Evolutionary conservation across 2,888 invertebrate genomes (phyloP).

Genomic region (Athalia cordata): DNA sequence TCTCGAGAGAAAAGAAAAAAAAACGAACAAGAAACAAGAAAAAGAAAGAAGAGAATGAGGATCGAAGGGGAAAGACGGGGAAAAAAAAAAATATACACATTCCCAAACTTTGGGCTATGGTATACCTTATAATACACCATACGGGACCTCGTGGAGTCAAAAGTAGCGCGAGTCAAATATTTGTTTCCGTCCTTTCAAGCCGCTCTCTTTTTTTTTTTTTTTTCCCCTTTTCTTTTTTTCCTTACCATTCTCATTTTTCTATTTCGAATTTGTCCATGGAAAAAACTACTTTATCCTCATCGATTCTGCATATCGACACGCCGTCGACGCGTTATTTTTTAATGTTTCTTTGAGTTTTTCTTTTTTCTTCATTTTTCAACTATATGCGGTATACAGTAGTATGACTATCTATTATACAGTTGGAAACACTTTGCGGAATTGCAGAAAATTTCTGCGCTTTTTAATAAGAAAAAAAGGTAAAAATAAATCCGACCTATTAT

Average conservation of each 20-base stretch:
- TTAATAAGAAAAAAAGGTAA: not conserved
- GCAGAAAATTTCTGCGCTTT: not conserved
- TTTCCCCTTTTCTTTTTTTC: no score
- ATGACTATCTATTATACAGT: no score
- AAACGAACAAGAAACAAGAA: slow-evolving; percentile 17
- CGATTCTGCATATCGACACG: no score
- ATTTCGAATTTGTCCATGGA: no score
- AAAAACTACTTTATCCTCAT: no score
- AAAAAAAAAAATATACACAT: slow-evolving; percentile 41
- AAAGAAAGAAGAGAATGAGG: slow-evolving; percentile 25
- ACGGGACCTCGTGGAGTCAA: slow-evolving; percentile 1
- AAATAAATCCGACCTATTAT: no score
- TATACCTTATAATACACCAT: not conserved
- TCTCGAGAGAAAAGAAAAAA: not conserved
- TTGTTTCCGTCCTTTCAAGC: not conserved
- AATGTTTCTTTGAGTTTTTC: no score
- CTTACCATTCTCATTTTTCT: not conserved
- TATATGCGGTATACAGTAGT: no score
- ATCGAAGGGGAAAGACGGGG: not conserved
- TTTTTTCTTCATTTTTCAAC: no score
- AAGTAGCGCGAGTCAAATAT: slow-evolving; percentile 34
- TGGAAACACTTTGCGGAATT: no score
- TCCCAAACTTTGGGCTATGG: slow-evolving; percentile 50
- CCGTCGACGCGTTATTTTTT: no score
- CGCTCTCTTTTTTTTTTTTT: no score